Evolutionary conservation across 2,888 invertebrate species (phyloP).

Genomic region (Drosophila leonis): DNA sequence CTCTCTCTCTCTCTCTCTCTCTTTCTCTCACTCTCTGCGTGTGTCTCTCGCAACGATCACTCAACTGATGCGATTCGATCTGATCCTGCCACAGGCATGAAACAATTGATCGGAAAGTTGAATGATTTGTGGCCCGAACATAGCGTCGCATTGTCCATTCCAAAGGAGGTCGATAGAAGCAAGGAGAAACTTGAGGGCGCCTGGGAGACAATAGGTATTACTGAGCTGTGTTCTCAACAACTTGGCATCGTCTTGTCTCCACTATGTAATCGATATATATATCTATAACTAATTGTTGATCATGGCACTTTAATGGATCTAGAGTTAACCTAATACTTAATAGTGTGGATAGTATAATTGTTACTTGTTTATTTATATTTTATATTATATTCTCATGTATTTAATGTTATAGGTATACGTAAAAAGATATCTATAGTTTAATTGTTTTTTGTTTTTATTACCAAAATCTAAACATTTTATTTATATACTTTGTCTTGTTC

Average conservation of each 20-base stretch:
- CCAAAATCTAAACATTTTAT: too few species aligned
- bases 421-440: not conserved
- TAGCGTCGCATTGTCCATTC: slow-evolving; percentile 85
- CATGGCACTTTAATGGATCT: not conserved
- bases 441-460: too few species aligned
- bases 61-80: slow-evolving; percentile 11
- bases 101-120: slow-evolving; percentile 85
- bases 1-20: not conserved
- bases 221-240: not conserved
- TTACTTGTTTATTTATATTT: too few species aligned
- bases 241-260: not conserved
- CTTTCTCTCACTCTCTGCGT: not conserved
- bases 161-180: slow-evolving; percentile 85
- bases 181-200: slow-evolving; percentile 84
- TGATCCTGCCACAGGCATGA: slow-evolving; percentile 77
- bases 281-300: not conserved
- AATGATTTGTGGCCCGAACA: slow-evolving; percentile 85
- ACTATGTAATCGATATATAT: not conserved
- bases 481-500: not conserved
- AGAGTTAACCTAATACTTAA: not conserved
- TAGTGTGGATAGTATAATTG: not conserved
- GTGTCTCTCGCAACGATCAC: not conserved
- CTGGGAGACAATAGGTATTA: slow-evolving; percentile 83
- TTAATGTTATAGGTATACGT: not conserved
- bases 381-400: not conserved